Percentiles rank a stretch among this genome's conserved stretches.
These are phyloP conservation scores for Anthrax anthrax DNA, from an alignment of 2,888 invertebrate genomes.

Conservation along the genomic window DNA sequence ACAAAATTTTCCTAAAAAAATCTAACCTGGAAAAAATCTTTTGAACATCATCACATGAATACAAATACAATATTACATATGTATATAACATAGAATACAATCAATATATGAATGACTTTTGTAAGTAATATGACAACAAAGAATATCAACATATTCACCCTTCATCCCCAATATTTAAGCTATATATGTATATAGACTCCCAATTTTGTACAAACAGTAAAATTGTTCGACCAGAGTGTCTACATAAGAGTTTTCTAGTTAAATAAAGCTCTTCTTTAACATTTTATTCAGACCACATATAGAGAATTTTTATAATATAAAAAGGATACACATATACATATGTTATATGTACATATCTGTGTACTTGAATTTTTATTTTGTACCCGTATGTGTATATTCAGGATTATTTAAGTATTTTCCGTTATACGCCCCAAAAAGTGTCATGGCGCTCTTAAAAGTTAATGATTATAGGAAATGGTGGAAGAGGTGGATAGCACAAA, in stretches of 20 bases:
- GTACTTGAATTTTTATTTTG: too few relatives aligned
- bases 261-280: conserved; percentile 11
- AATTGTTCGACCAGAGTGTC: conserved; percentile 13
- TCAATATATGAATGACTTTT: too few relatives aligned
- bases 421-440: neutral
- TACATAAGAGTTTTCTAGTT: conserved; percentile 13
- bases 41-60: too few relatives aligned
- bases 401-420: neutral
- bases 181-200: too few relatives aligned
- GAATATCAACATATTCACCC: neutral
- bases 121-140: conserved; percentile 8
- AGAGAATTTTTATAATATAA: neutral
- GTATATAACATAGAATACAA: too few relatives aligned
- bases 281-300: conserved; percentile 8
- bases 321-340: neutral
- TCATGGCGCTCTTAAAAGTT: neutral
- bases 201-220: conserved; percentile 12
- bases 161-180: too few relatives aligned
- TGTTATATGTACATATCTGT: neutral
- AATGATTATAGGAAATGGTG: neutral
- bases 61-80: too few relatives aligned
- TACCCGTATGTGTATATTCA: too few relatives aligned
- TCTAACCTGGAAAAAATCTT: too few relatives aligned
- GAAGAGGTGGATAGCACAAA: neutral
- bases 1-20: too few relatives aligned